A percentile compares a stretch with the other conserved stretches of the same genome.
phyloP scores from a whole-genome alignment of 2,888 invertebrate species.

The Tanypteryx hageni region DNA sequence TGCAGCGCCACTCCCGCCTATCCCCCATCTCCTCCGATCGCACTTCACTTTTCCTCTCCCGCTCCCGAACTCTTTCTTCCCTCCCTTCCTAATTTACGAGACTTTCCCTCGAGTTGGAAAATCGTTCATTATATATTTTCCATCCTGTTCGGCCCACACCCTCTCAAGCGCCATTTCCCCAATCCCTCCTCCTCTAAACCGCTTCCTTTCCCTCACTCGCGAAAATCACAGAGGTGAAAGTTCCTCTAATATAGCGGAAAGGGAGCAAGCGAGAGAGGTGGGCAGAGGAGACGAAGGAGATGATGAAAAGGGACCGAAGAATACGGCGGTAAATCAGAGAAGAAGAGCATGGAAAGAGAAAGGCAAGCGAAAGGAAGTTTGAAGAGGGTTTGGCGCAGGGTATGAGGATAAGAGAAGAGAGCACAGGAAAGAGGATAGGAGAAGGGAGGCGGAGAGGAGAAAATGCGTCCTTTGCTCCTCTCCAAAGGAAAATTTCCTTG shows the following conservation, averaged over 20 bases:
- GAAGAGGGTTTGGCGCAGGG: background rate
- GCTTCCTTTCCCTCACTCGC: background rate
- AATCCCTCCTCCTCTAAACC: background rate
- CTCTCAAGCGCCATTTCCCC: background rate
- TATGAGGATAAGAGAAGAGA: background rate
- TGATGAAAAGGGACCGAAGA: background rate
- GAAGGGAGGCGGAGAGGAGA: too few species aligned
- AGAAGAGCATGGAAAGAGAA: background rate
- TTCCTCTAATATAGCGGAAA: constrained; percentile 14
- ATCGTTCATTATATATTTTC: constrained; percentile 60
- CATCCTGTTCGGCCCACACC: background rate
- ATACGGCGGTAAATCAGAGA: background rate
- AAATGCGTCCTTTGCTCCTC: too few species aligned
- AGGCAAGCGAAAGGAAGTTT: background rate
- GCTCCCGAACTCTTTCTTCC: background rate
- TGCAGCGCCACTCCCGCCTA: background rate
- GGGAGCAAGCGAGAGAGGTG: background rate
- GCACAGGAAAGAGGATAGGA: too few species aligned
- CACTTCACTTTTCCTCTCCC: background rate
- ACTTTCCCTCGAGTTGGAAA: constrained; percentile 53
- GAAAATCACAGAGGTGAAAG: background rate
- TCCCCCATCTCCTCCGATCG: background rate
- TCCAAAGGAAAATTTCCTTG: too few species aligned
- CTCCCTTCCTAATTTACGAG: constrained; percentile 46
- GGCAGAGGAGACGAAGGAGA: background rate